A percentile compares a stretch with the other conserved stretches of the same genome.
Conservation (phyloP, 2,888 invertebrate species). For the Chrysomela aeneicollis region DNA sequence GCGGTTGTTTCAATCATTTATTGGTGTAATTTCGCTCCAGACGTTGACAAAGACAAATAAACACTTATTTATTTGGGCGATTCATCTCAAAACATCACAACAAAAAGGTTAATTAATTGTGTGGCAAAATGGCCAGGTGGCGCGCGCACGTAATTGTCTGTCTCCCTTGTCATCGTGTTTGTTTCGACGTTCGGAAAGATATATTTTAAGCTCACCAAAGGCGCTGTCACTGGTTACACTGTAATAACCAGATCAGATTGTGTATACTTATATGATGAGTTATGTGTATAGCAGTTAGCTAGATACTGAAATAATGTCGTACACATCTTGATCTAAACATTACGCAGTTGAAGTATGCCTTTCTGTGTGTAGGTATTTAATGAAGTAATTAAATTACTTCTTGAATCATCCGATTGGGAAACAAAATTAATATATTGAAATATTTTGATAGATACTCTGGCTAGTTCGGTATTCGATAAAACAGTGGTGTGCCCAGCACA, state of each 20-base stretch:
- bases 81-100: conserved; percentile 61
- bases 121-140: conserved; percentile 59
- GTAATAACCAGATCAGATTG: neutral
- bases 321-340: too few species aligned
- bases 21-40: neutral
- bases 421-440: too few species aligned
- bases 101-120: conserved; percentile 60
- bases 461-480: too few species aligned
- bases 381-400: too few species aligned
- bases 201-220: neutral
- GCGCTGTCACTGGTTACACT: neutral
- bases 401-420: conserved; percentile 9
- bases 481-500: too few species aligned
- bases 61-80: neutral
- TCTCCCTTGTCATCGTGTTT: neutral
- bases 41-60: neutral
- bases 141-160: conserved; percentile 8
- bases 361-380: too few species aligned
- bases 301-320: too few species aligned
- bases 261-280: too few species aligned
- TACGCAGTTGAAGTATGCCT: too few species aligned
- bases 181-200: neutral
- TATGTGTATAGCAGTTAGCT: too few species aligned
- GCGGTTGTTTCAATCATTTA: neutral
- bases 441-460: too few species aligned